Evolutionary conservation across 2,888 invertebrate species (phyloP), one percentile per base, ranked within the genome.

Genomic region (Pyrgus malvae): DNA sequence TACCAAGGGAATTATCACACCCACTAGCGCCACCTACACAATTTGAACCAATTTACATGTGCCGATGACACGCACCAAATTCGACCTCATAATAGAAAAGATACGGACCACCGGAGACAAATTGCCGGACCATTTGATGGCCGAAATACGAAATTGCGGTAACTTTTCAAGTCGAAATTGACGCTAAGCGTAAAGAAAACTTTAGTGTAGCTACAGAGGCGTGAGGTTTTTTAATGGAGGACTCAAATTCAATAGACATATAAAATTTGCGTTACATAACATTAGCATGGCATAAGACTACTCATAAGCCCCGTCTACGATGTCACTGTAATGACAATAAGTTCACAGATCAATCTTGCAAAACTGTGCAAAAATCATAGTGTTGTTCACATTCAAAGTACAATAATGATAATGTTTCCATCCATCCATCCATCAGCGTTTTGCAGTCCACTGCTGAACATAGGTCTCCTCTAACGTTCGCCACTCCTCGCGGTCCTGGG

Each of bases 1-100:
- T 89, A 78, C 82, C 67, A 74, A 76, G 77, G 75, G 83, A 84
- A 89, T 90, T 90, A 90, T 85, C 88, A 85, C 88, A 78, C 87
- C 89, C 83, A 88, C 84, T 67, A 74, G 80, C 85, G 81, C 74
- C 75, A 70, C 76, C 76, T 68, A 83, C 84, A 78, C 80, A 72
- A 72, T 72, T 69, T 66, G 59, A 66, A 67, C 72, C 72, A 74
- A 67, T 68, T 69, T 74, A 66, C 69, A 70, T 71, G 70, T 65
- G 65, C 68, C 59, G 59, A 63, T 67, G 65, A 65, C 67, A 64
- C 69, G 68, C 64, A 67, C 70, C 65, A 83, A 73, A 75, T 69
- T 78, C 69, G 63, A 74, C 81, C 68, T 67, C 76, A 78, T 49
- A 58, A 57, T 68, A 54, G 63, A 14, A 58, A 60, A 66, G 68